These are phyloP conservation scores for Pelecanus crispus DNA, from an alignment of 2,113 vertebrate genomes.

Conservation along the genomic window DNA sequence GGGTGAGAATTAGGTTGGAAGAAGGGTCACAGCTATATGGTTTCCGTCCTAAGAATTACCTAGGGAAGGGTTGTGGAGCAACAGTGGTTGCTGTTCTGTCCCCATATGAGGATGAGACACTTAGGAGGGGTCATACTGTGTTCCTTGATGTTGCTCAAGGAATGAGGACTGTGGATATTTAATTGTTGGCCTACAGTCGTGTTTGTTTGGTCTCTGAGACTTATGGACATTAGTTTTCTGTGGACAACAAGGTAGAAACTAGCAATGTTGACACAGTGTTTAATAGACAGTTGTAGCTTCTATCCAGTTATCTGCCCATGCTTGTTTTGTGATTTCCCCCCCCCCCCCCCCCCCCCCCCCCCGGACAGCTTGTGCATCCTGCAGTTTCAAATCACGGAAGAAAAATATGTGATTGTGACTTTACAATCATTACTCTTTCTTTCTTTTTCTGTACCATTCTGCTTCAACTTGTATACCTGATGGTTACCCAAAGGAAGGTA, in stretches of 20 bases:
- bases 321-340: neutral
- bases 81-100: neutral
- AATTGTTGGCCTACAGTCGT: neutral
- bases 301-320: neutral
- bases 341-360: no score
- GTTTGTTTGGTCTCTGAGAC: neutral
- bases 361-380: neutral
- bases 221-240: neutral
- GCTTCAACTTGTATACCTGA: neutral
- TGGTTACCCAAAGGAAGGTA: neutral
- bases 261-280: neutral
- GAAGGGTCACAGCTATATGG: fast-evolving
- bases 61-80: neutral
- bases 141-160: neutral
- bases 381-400: neutral
- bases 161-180: neutral
- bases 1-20: neutral
- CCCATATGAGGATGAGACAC: neutral
- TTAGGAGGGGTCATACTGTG: neutral
- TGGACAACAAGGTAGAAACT: neutral
- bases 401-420: neutral
- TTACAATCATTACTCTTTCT: neutral
- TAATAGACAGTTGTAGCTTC: neutral
- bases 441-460: neutral
- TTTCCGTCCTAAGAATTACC: neutral